Evolutionary conservation across 2,113 vertebrate genomes (phyloP), one percentile per base, ranked within the genome.

Genomic region (Lagopus leucura): DNA sequence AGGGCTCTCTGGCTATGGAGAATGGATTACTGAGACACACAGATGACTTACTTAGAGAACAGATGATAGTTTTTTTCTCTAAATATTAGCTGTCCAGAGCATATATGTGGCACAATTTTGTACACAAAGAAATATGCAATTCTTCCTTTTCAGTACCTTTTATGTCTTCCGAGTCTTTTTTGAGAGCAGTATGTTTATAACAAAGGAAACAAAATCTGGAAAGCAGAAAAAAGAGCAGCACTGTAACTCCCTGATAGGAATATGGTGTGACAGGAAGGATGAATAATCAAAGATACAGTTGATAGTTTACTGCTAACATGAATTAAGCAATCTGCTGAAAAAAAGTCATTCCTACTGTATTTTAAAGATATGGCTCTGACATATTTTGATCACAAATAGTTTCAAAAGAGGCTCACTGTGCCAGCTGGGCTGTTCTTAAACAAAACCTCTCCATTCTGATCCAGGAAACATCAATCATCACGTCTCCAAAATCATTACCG

Each of bases 351-450:
- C 67, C 82, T 96, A 79, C 74, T 73, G 42, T 89, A 97, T 88
- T 96, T 97, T 84, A 93, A 50, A 87, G 87, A 95, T 89, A 95
- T 3, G 21, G 43, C 61, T 92, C 84, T 97, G 95, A 96, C 94
- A 96, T 96, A 95, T 95, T 97, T 96, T 96, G 94, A 96, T 97
- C 92, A 80, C 84, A 93, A 96, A 94, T 93, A 96, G 88, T 96
- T 96, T 95, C 79, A 92, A 93, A 93, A 89, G 81, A 92, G 50
- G 57, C 90, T 82, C 72, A 72, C 74, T 83, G 61, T 94, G 89
- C 89, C 88, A 95, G 93, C 86, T 91, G 81, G 93, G 77, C 94
- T 95, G 80, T 36, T 94, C 91, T 95, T 94, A 95, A 94, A 95
- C 88, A 95, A 94, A 93, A 93, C 50, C 91, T 86, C 90, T 93